phyloP scores from a whole-genome alignment of 2,113 vertebrate genomes.

The Pluvianellus socialis region DNA sequence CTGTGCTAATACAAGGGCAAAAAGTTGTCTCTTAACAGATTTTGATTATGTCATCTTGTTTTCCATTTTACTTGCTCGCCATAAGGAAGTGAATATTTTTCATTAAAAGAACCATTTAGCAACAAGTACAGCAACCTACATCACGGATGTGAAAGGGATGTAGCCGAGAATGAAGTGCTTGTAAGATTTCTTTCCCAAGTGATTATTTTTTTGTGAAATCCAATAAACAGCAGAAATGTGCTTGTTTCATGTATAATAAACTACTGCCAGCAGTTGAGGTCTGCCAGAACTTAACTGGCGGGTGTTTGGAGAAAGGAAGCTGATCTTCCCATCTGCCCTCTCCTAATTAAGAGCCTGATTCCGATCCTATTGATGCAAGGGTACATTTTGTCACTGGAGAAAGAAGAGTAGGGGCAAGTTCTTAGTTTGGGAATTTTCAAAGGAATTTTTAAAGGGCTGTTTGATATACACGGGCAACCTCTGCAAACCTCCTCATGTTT shows the following conservation, averaged over 20 bases:
- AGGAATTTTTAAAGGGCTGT: not conserved
- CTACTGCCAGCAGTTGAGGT: not conserved
- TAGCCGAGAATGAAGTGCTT: not conserved
- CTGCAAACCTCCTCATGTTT: not conserved
- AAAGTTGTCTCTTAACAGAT: not conserved
- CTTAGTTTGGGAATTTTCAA: not conserved
- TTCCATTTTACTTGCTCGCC: not conserved
- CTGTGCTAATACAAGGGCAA: not conserved
- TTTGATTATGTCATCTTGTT: conserved; percentile 12
- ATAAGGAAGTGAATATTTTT: conserved; percentile 25
- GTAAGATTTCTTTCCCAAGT: not conserved
- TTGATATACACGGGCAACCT: not conserved
- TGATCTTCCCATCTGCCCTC: not conserved
- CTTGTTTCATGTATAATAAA: not conserved
- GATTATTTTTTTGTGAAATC: not conserved
- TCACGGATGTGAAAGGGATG: not conserved
- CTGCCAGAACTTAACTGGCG: not conserved
- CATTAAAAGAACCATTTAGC: not conserved
- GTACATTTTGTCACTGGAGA: not conserved
- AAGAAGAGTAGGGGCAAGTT: not conserved
- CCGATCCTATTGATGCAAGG: not conserved
- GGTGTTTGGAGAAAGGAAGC: not conserved
- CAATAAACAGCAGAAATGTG: not conserved
- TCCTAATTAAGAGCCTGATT: not conserved
- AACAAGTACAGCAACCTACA: not conserved